Conservation (phyloP, 2,113 vertebrate species). For the Brachypteracias leptosomus region DNA sequence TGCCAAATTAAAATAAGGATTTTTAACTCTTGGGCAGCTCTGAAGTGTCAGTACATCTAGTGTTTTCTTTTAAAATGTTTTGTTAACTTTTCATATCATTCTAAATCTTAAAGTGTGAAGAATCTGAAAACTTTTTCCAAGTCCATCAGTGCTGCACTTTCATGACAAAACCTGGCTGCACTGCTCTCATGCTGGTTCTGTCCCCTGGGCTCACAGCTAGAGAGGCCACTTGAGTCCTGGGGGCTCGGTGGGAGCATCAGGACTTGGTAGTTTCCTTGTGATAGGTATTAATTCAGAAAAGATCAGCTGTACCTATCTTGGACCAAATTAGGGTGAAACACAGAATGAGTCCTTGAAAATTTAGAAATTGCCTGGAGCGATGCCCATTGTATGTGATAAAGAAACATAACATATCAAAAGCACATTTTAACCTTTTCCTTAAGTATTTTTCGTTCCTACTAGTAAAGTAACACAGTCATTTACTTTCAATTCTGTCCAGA, state of each 20-base stretch:
- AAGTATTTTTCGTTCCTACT: neutral
- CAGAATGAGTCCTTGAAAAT: neutral
- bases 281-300: neutral
- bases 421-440: neutral
- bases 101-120: neutral
- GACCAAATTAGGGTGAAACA: neutral
- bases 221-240: rapidly evolving
- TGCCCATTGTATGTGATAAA: neutral
- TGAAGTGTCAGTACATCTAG: neutral
- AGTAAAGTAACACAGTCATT: neutral
- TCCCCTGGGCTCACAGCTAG: neutral
- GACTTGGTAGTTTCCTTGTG: neutral
- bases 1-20: neutral
- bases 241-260: neutral
- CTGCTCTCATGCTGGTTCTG: neutral
- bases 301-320: neutral
- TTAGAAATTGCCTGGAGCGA: neutral
- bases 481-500: neutral
- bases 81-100: rapidly evolving
- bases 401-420: neutral
- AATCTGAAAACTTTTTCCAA: neutral
- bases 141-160: rapidly evolving
- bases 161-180: neutral
- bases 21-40: neutral
- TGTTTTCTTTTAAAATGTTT: neutral